Evolutionary conservation across 2,888 invertebrate genomes (phyloP), one percentile per base, ranked within the genome.

Genomic region (Acrobasis consociella): DNA sequence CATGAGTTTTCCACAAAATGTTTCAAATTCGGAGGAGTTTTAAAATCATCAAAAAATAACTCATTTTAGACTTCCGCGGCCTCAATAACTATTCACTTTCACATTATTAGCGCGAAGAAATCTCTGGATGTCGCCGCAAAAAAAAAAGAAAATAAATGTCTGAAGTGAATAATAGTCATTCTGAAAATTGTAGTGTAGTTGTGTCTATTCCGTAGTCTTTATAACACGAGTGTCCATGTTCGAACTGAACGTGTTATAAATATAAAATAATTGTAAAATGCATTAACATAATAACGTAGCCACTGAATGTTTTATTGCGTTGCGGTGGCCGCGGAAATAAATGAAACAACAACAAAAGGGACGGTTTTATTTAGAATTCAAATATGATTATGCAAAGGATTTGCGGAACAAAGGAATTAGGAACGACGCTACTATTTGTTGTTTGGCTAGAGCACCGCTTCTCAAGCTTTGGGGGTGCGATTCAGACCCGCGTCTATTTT

Each of bases 331-430:
- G 15, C 55, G 55, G 55, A 62, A 55, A 62, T 56, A 55, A 62
- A 62, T 55, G 55, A 62, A 62, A 38, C 53, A 55, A 49, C 49
- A 62, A 62, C 62, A 62, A 62, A 60, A 55, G 52, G 52, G 59
- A 58, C 55, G 53, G 62, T 63, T 70, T 70, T 72, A 71, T 72
- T 72, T 71, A 67, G 70, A 69, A 71, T 73, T 72, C 67, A 65
- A 75, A 77, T 72, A 72, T 71, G 67, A 76, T 75, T 76, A 77
- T 72, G 76, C 72, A 74, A 74, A 75, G 67, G 67, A 63, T 68
- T 67, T 68, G 64, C 69, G 63, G 66, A 70, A 76, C 75, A 73
- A 76, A 73, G 72, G 72, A 76, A 72, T 73, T 72, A 72, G 58
- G 56, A 60, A 63, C 50, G 49, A 56, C 62, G 58, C 62, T 66